Conservation (phyloP, 2,888 invertebrate species). For the Brachylomia viminalis region DNA sequence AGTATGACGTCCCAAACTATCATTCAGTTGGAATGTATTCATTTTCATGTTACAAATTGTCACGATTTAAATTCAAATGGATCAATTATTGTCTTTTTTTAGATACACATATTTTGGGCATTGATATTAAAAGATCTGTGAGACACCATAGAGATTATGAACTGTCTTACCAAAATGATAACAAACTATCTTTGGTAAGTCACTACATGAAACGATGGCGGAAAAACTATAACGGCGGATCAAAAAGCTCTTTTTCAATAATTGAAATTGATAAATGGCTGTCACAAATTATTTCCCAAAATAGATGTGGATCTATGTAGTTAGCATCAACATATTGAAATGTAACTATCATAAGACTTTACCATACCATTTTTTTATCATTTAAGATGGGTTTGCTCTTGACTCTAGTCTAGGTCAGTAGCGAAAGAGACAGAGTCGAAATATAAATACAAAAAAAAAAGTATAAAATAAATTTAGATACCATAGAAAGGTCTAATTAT, state of each 20-base stretch:
- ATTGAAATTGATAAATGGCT: not conserved
- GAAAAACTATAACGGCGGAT: not conserved
- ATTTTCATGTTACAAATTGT: not conserved
- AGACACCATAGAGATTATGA: too few relatives aligned
- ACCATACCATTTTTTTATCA: too few relatives aligned
- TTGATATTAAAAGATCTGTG: too few relatives aligned
- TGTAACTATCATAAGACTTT: not conserved
- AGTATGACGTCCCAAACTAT: not conserved
- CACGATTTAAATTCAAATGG: not conserved
- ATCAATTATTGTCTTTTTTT: not conserved
- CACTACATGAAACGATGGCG: not conserved
- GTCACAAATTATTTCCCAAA: not conserved
- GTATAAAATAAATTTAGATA: too few relatives aligned
- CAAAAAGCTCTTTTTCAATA: not conserved
- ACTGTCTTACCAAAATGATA: too few relatives aligned
- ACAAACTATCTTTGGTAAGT: too few relatives aligned
- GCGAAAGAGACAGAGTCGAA: too few relatives aligned
- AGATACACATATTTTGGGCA: not conserved
- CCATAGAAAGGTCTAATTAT: not conserved
- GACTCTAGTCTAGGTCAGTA: too few relatives aligned
- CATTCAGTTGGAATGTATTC: slow-evolving; percentile 1
- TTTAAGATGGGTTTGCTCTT: too few relatives aligned
- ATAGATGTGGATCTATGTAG: too few relatives aligned
- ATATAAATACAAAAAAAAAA: too few relatives aligned
- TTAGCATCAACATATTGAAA: not conserved